Percentiles rank a stretch among this genome's conserved stretches.
phyloP scores from a whole-genome alignment of 2,797 vertebrate species.

The Pangasius macronema region DNA sequence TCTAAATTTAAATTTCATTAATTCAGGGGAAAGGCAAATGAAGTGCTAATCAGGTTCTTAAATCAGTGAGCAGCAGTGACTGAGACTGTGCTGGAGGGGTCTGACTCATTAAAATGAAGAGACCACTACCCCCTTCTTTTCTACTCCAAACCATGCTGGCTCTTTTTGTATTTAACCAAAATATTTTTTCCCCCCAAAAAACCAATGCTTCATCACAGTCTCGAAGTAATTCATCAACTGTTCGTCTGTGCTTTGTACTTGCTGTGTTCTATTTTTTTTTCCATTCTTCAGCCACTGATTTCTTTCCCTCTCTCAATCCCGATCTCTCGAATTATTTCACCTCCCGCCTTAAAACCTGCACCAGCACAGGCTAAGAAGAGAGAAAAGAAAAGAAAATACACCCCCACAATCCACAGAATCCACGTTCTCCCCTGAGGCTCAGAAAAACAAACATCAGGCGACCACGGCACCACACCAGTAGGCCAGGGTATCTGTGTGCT shows the following conservation, averaged over 20 bases:
- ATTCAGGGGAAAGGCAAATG: constrained; percentile 47
- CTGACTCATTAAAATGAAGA: constrained; percentile 44
- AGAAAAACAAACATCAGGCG: constrained; percentile 46
- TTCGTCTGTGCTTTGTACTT: not conserved
- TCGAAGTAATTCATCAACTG: not conserved
- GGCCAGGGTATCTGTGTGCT: not conserved
- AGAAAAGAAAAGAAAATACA: constrained; percentile 35
- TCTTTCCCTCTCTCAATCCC: not conserved
- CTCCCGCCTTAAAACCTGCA: constrained; percentile 13
- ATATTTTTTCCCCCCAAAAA: no score
- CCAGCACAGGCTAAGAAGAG: constrained; percentile 13
- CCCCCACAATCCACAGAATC: constrained; percentile 34
- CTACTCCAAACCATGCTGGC: not conserved
- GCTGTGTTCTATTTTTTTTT: not conserved
- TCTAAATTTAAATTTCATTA: constrained; percentile 54
- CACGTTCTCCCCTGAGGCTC: constrained; percentile 46
- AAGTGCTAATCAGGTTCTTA: constrained; percentile 50
- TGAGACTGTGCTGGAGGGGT: constrained; percentile 44
- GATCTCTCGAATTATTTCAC: not conserved
- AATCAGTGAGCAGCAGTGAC: constrained; percentile 44
- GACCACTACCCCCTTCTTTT: constrained; percentile 15
- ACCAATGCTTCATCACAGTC: not conserved
- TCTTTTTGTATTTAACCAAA: not conserved
- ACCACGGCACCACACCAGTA: constrained; percentile 40
- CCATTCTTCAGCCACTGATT: not conserved